These are phyloP conservation scores for Aphelenchoides besseyi DNA, from an alignment of 1,140 invertebrate genomes.

Conservation along the genomic window DNA sequence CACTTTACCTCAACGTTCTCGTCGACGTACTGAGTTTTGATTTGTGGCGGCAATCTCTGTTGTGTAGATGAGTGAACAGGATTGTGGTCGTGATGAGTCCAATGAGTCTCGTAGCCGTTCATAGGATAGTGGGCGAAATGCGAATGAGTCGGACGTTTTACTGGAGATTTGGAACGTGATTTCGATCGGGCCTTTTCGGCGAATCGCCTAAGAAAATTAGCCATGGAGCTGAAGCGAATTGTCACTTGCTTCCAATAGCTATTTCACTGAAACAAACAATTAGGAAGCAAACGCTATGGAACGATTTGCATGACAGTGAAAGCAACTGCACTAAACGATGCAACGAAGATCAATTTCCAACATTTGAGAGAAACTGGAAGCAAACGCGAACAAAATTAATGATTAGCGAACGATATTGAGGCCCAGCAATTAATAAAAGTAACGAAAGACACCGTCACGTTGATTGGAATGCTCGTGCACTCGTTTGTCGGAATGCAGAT, in stretches of 20 bases:
- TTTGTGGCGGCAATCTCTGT: constrained; percentile 1
- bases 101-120: background rate
- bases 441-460: too few relatives aligned
- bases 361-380: background rate
- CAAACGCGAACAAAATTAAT: background rate
- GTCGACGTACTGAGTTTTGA: constrained; percentile 19
- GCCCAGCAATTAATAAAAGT: too few relatives aligned
- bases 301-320: background rate
- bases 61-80: background rate
- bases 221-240: constrained; percentile 22
- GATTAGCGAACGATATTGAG: too few relatives aligned
- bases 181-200: constrained; percentile 30
- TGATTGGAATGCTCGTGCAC: too few relatives aligned
- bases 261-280: background rate
- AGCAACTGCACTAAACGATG: background rate
- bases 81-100: background rate
- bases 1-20: constrained; percentile 15
- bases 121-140: background rate
- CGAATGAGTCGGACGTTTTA: constrained; percentile 16
- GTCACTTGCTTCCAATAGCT: background rate
- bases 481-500: too few relatives aligned
- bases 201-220: constrained; percentile 38
- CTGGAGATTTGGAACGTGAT: constrained; percentile 42
- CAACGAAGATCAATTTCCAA: background rate
- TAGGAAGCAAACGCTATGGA: too few relatives aligned